Evolutionary conservation across 1,140 invertebrate species (phyloP).

Genomic region (Sminthurinus signatus): DNA sequence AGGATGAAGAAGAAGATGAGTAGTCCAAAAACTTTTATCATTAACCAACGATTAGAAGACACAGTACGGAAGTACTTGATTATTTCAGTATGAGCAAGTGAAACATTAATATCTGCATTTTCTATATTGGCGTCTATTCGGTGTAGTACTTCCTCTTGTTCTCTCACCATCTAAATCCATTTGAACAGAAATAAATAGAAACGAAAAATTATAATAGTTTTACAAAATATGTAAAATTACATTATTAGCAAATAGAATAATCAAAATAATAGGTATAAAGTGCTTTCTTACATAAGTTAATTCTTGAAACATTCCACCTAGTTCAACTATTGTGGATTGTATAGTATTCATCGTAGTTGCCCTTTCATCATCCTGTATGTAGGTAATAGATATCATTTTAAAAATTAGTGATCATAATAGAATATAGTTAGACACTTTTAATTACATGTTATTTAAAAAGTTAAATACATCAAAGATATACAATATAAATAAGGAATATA

Average conservation of each 20-base stretch:
- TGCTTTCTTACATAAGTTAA: too few species aligned
- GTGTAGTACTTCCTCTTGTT: constrained; percentile 98
- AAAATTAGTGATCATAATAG: too few species aligned
- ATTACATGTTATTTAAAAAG: background rate
- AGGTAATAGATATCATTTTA: too few species aligned
- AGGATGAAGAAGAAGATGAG: constrained; percentile 99
- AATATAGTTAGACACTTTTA: too few species aligned
- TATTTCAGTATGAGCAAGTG: constrained; percentile 94
- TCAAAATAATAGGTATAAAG: too few species aligned
- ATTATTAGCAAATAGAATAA: too few species aligned
- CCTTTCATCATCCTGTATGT: too few species aligned
- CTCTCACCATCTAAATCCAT: constrained; percentile 99
- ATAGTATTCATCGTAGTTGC: constrained; percentile 99
- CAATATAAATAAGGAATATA: background rate
- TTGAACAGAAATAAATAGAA: too few species aligned
- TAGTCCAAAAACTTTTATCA: constrained; percentile 99
- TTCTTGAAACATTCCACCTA: constrained; percentile 98
- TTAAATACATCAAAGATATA: constrained; percentile 70
- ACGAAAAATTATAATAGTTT: too few species aligned
- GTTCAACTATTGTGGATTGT: constrained; percentile 96
- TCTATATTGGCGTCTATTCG: constrained; percentile 76
- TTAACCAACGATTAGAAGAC: constrained; percentile 94
- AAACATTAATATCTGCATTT: constrained; percentile 91
- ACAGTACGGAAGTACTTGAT: constrained; percentile 97
- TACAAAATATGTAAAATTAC: too few species aligned